Base-by-base conservation (phyloP, 2,888 invertebrate genomes). In the Oligia latruncula region DNA sequence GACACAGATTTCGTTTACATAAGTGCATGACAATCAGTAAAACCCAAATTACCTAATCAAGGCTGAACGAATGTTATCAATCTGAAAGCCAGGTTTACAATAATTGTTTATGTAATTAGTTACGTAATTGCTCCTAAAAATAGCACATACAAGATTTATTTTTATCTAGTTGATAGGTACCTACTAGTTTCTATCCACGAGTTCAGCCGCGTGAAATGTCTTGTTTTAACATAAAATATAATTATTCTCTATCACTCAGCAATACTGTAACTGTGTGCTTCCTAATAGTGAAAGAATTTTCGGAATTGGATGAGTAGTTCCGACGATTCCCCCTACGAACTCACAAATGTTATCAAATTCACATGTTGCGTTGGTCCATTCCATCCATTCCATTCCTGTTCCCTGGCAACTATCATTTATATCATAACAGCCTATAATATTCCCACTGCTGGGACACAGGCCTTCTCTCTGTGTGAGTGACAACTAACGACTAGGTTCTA, bases 11-110 rank as follows among this genome's bases (percentile, higher is more conserved):
- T 49, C 35, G 3, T n/a, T 9, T 40, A 17, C 29, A 17, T 43
- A 43, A 40, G 5, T 55, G 23, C 55, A 68, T 68, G 20, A 29
- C 23, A 62, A 68, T 60, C 43, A 40, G 11, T 40, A 62, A 52
- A 46, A 74, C 58, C 20, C 23, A 74, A n/a, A 76, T 49, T 20
- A 76, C 20, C 23, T 64, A 76, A 77, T 77, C 52, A 52, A 52
- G 3, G 4, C 52, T 35, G 23, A n/a, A 64, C 0, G 9, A 79
- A 35, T 9, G 29, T 43, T 46, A 70, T 68, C n/a, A 79, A 43
- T 60, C 17, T 49, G 79, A 52, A 67, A 52, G 23, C 4, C 11
- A 40, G 17, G 67, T 49, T 78, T 40, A 58, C 15, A 49, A 58
- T 46, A n/a, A 11, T 1, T 35, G 17, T 67, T 46, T 58, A 13